Base-by-base conservation (phyloP, 2,888 invertebrate genomes). In the Serrognathus titanus region DNA sequence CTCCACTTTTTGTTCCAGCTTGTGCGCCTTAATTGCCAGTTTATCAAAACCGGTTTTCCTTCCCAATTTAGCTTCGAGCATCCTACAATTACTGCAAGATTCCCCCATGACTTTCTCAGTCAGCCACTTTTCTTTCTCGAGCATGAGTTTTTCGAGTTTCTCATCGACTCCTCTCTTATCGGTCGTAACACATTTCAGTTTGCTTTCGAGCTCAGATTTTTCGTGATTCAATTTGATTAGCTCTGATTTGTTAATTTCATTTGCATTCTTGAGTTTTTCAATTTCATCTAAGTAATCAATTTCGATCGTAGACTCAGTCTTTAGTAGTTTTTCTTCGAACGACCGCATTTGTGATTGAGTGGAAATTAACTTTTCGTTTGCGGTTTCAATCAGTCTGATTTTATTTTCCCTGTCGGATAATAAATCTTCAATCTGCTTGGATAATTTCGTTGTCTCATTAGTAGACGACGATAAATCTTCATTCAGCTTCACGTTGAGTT, bases 81-180 rank as follows among this genome's bases (percentile, higher is more conserved):
- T 9, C 10, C 9, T 16, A 4, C 43, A 43, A 43, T 12, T 43
- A 16, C 39, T 49, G 35, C 41, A 49, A 24, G 40, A 12, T 16
- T 43, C 24, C 24, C 24, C 24, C 24, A 45, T 36, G 13, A 55
- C 12, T 36, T 55, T 54, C 13, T 55, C 43, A 10, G 54, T 43
- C 11, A 55, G 45, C 48, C 48, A 55, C 9, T 35, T 7, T 43
- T 55, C 49, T 24, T 55, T 55, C 20, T 55, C 54, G 0, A 55
- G 9, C 54, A 55, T 36, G 3, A 55, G 49, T 12, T 55, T 45
- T 55, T 55, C 54, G n/a, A 55, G 35, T 9, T 49, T 36, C n/a
- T 49, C 49, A 3, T 31, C 49, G 6, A 11, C 11, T 38, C 37
- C 45, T 11, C 24, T 20, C 20, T 43, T 55, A 2, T 55, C 43